phyloP scores from a whole-genome alignment of 2,797 vertebrate species.

The Holocentrus rufus region DNA sequence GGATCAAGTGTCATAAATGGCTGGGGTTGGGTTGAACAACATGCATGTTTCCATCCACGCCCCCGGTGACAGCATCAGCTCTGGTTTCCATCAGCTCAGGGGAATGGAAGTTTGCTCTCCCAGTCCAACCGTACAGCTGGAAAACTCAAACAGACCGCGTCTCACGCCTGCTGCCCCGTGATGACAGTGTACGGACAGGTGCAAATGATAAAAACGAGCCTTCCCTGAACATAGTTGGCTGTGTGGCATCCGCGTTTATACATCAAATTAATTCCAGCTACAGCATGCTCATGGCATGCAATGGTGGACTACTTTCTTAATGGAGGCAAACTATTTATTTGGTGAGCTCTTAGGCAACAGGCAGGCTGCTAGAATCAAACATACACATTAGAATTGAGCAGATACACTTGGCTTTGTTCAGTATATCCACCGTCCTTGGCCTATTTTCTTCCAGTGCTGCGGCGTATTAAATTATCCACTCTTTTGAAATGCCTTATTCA shows the following conservation, averaged over 20 bases:
- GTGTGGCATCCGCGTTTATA: not conserved
- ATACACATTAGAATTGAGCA: not conserved
- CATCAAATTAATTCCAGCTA: not conserved
- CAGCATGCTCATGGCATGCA: constrained; percentile 20
- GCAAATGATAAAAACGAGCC: constrained; percentile 21
- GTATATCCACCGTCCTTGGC: constrained; percentile 41
- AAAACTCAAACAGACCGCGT: constrained; percentile 25
- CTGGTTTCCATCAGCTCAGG: constrained; percentile 57
- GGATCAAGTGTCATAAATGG: constrained; percentile 55
- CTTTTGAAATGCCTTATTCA: constrained; percentile 69
- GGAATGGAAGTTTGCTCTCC: constrained; percentile 8
- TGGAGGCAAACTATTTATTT: constrained; percentile 9
- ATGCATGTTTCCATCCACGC: constrained; percentile 22
- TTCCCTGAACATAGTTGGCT: not conserved
- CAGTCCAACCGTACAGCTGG: not conserved
- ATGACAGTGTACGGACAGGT: constrained; percentile 47
- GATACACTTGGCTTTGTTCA: not conserved
- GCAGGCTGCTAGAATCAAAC: not conserved
- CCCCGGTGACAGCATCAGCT: constrained; percentile 28
- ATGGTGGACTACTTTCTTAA: not conserved
- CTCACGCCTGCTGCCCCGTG: constrained; percentile 21
- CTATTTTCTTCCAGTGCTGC: constrained; percentile 50
- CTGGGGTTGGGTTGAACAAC: constrained; percentile 26
- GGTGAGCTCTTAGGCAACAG: constrained; percentile 1
- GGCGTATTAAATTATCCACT: constrained; percentile 65